Evolutionary conservation across 2,113 vertebrate genomes (phyloP), one percentile per base, ranked within the genome.

Genomic region (Petroica traversi): DNA sequence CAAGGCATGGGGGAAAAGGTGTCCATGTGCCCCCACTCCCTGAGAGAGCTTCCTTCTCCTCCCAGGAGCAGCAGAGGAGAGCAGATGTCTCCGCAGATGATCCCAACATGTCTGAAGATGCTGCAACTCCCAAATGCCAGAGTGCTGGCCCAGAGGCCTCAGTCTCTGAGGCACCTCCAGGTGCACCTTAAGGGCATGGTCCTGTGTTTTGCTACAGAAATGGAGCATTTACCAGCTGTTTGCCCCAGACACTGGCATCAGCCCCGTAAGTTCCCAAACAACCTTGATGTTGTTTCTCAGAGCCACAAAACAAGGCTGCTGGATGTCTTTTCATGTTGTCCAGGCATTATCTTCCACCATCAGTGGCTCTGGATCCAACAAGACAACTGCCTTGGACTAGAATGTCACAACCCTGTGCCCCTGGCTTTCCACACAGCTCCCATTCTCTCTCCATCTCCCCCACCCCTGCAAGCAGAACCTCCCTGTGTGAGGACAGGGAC

Each of bases 21-120:
- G 0, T 18, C 18, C 1, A 0, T 15, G 13, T 8, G 24, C 19
- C 77, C 4, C 1, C 19, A 8, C 16, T 24, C 16, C 38, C 23
- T 43, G 38, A 43, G 29, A 11, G 8, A 8, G 31, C 18, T 33
- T 34, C 48, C 13, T 69, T 29, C 16, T 66, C 19, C 55, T 77
- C 23, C 36, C 1, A 1, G 11, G 14, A 55, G 34, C 19, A 74
- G 38, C 26, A 45, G 17, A 69, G 46, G 19, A 58, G 10, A 74
- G 17, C 25, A 61, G 43, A 33, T 14, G 9, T 67, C 23, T 34
- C 19, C 23, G 10, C 0, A 54, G 12, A 16, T 26, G 29, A 38
- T 82, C 16, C 33, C 26, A 59, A 11, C 7, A 4, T 14, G 43
- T n/a, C 26, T 88, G 57, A 28, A 52, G 34, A 8, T 69, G 29